A percentile compares a stretch with the other conserved stretches of the same genome.
phyloP scores from a whole-genome alignment of 2,113 vertebrate species.

The Psilopogon haemacephalus region DNA sequence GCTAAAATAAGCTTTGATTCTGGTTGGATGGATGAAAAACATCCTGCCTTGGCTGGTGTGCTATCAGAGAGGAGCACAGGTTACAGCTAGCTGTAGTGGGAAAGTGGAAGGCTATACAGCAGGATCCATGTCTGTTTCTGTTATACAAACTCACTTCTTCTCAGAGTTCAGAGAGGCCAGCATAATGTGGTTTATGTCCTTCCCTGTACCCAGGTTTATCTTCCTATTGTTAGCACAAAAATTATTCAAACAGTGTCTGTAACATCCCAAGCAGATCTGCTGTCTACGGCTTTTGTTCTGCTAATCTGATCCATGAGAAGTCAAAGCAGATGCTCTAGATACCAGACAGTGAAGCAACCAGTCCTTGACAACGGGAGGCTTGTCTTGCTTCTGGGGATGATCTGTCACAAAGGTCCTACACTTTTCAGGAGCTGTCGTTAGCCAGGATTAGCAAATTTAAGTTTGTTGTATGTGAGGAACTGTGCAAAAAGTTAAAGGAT shows the following conservation, averaged over 20 bases:
- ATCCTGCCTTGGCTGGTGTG: background rate
- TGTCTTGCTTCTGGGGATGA: background rate
- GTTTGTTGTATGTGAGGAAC: background rate
- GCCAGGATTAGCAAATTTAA: background rate
- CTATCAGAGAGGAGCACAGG: background rate
- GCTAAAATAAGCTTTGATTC: background rate
- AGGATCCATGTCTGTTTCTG: background rate
- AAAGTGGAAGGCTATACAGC: background rate
- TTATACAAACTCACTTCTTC: background rate
- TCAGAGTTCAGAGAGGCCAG: background rate
- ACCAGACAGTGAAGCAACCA: background rate
- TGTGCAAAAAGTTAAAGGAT: background rate
- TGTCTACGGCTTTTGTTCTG: background rate
- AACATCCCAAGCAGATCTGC: background rate
- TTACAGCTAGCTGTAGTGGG: rapidly evolving
- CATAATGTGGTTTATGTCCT: rapidly evolving
- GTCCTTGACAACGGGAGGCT: background rate
- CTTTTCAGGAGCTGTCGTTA: background rate
- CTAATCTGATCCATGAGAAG: background rate
- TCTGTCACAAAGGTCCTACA: background rate
- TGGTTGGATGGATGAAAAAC: background rate
- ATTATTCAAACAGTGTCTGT: background rate
- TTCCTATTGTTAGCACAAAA: background rate
- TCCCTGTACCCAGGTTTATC: background rate
- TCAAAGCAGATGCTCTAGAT: background rate